Base-by-base conservation (phyloP, 2,797 vertebrate genomes). In the Sciurus carolinensis region DNA sequence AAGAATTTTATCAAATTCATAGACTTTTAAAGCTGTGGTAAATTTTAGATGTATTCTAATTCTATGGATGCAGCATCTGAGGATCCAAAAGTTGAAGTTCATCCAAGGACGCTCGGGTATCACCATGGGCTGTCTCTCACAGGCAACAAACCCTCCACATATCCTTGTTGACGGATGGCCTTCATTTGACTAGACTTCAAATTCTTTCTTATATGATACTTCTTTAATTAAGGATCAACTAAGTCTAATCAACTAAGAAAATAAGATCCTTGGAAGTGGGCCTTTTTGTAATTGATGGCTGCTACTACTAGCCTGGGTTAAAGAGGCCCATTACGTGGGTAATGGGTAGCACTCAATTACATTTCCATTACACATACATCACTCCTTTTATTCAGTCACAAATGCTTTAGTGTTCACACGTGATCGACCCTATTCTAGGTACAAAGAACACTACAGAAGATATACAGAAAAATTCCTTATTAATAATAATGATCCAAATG, bases 181-280 rank as follows among this genome's bases (percentile, higher is more conserved):
- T 95, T 0, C 1, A 17, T 83, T 85, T 91, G 66, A 26, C 80
- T 87, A 92, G 33, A 84, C 76, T 81, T 62, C 59, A 93, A 87
- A 84, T 69, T 87, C 72, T 87, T 94, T 69, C 81, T 87, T 50
- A 76, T 28, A 36, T n/a, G 33, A 52, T 87, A 85, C 24, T 33
- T 85, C 64, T 36, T 93, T 76, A 87, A 84, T 96, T 90, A 92
- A 95, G 47, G 44, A 83, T 91, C 75, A 93, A 86, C 85, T 95
- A 95, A 44, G n/a, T 82, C 80, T 94, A 86, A 94, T 62, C 54
- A 85, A 92, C 17, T 86, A 96, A 91, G 73, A 28, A 95, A 67
- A 95, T 79, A 90, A 86, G 90, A 76, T 94, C 67, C 94, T 92
- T 71, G 90, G 73, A 95, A 95, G 52, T 86, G 42, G 66, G 7